These are phyloP conservation scores for Neolamprologus modestus DNA, from an alignment of 2,113 vertebrate species.

Conservation along the genomic window DNA sequence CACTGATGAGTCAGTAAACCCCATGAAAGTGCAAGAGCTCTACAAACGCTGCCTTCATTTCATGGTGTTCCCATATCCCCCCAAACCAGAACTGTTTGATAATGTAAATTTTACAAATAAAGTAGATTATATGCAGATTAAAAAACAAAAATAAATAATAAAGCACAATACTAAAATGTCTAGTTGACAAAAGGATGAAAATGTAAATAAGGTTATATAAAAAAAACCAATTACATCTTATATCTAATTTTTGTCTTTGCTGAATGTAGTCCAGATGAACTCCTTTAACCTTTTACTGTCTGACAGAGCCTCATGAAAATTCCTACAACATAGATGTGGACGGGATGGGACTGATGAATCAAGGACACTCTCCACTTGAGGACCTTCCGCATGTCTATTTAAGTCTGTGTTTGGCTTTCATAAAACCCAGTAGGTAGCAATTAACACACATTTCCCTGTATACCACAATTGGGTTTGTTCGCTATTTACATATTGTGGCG, in stretches of 20 bases:
- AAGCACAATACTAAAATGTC: neutral
- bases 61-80: neutral
- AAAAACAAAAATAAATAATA: neutral
- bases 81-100: neutral
- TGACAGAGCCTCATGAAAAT: neutral
- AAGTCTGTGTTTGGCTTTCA: neutral
- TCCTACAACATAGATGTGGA: neutral
- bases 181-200: neutral
- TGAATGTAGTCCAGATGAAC: neutral
- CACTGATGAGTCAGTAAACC: slow-evolving; percentile 22
- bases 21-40: neutral
- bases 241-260: neutral
- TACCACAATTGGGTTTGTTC: neutral
- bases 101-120: neutral
- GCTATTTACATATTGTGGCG: neutral
- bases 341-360: neutral
- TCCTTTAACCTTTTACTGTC: neutral
- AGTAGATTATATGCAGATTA: neutral
- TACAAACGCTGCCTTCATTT: neutral
- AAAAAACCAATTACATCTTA: neutral
- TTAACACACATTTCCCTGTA: neutral
- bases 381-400: neutral
- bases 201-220: neutral
- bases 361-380: neutral
- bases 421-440: neutral